Base-by-base conservation (phyloP, 2,113 vertebrate genomes). In the Petroica traversi region DNA sequence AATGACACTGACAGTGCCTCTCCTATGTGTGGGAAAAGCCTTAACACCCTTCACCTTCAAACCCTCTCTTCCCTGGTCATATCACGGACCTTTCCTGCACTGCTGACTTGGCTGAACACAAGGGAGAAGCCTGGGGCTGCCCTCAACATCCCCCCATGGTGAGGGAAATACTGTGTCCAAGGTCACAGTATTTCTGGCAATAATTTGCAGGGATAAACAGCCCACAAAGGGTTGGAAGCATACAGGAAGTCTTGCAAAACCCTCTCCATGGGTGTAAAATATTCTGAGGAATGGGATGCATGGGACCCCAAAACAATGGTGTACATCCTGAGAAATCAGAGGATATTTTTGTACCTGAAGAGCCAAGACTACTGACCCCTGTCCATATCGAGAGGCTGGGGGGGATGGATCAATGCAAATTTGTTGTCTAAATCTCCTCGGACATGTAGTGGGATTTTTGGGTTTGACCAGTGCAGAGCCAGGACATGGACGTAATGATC, bases 361-460 rank as follows among this genome's bases (percentile, higher is more conserved):
- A 61, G 45, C 8, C 5, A 1, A 38, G 23, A 28, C 13, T 5
- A 25, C 29, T 0, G 0, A 8, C 40, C 25, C 49, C 13, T 3
- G 7, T 24, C 52, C 0, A 0, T 34, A 41, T 5, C 1, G 2
- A 61, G 14, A 62, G 20, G 14, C 23, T 43, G 8, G 0, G 28
- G 28, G 5, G 23, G 3, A 34, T 26, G 11, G 26, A 85, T 33
- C 16, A 7, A n/a, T 8, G 7, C 25, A 31, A 34, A 75, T 75
- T 48, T 76, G 5, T 62, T 48, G 17, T 26, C 22, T 34, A 51
- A 43, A 51, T 7, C 25, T 8, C 1, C 49, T 15, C 33, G 14
- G 51, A 33, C 33, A 31, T 1, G 1, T 33, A 22, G 7, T 55
- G 31, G 10, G 15, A 43, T 13, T 89, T 82, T 36, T 36, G 48